Evolutionary conservation across 2,113 vertebrate genomes (phyloP), one percentile per base, ranked within the genome.

Genomic region (Salvelinus namaycush): DNA sequence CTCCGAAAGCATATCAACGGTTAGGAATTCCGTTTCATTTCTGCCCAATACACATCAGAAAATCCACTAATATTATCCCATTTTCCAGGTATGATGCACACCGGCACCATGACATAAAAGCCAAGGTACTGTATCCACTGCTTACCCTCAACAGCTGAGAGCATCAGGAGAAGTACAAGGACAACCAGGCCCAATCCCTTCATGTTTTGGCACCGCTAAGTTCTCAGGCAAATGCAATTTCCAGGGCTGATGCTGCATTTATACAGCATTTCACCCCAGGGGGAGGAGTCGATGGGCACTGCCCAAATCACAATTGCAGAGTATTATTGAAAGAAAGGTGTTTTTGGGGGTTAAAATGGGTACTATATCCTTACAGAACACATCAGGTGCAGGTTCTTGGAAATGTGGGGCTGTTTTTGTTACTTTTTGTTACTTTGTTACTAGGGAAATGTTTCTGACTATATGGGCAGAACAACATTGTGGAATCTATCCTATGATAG

Each of bases 81-180:
- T 62, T 54, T n/a, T 62, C 24, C 59, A 62, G 59, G 69, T 29
- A 26, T 18, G 57, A 73, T 49, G 26, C 14, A 67, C 13, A 68
- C 14, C 68, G 73, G 70, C 14, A 64, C 74, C 51, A 77, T 72
- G 73, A 75, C 69, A 70, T 64, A 76, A 81, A 84, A 83, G 76
- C 8, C 4, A 39, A n/a, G 67, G 68, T 73, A 18, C 51, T 18
- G 16, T 44, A 74, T 78, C 51, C 16, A 44, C 75, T 60, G 67
- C 90, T 91, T 92, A 93, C 91, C 90, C 82, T 92, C 86, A 44
- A 80, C 91, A 48, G 81, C 78, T 62, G 89, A 78, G 20, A 93
- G 78, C 85, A 91, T 88, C 87, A 93, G 80, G 66, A 94, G 87
- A 68, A 91, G 83, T 79, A 90, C 84, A 76, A 92, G 87, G 67